Evolutionary conservation across 2,888 invertebrate genomes (phyloP).

Genomic region (Diachrysia chrysitis): DNA sequence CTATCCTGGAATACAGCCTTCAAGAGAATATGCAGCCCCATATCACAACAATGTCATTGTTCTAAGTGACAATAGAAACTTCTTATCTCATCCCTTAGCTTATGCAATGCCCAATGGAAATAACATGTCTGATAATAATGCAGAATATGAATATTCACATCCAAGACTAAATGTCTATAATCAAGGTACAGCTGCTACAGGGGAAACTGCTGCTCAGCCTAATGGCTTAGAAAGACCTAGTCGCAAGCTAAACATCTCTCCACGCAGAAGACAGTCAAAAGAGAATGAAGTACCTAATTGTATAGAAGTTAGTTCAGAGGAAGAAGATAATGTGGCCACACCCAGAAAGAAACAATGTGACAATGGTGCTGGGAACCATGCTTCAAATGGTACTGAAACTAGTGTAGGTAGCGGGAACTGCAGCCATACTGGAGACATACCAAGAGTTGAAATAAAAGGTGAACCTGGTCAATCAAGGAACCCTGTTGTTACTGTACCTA

Average conservation of each 20-base stretch:
- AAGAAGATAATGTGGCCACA: slow-evolving; percentile 78
- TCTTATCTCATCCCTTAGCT: slow-evolving; percentile 69
- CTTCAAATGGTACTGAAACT: slow-evolving; percentile 41
- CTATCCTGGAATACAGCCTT: slow-evolving; percentile 66
- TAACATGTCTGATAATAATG: slow-evolving; percentile 60
- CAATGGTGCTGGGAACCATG: slow-evolving; percentile 56
- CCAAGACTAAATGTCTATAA: slow-evolving; percentile 49
- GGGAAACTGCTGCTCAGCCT: slow-evolving; percentile 50
- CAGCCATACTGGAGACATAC: slow-evolving; percentile 43
- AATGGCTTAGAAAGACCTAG: slow-evolving; percentile 80
- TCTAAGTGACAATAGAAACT: slow-evolving; percentile 72
- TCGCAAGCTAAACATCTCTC: slow-evolving; percentile 83
- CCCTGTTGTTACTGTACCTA: slow-evolving; percentile 47
- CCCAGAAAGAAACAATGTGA: slow-evolving; percentile 76
- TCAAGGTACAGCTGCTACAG: slow-evolving; percentile 38
- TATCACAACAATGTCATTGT: slow-evolving; percentile 77
- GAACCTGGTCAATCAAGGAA: slow-evolving; percentile 71
- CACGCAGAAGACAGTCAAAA: slow-evolving; percentile 80
- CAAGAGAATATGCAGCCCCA: slow-evolving; percentile 70
- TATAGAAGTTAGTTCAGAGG: slow-evolving; percentile 87
- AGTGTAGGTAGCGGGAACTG: slow-evolving; percentile 35
- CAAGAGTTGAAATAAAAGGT: slow-evolving; percentile 71
- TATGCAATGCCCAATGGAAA: slow-evolving; percentile 69
- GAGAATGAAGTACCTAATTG: slow-evolving; percentile 77
- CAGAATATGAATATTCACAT: slow-evolving; percentile 65